Percentiles rank a stretch among this genome's conserved stretches.
These are phyloP conservation scores for Vipera ursinii DNA, from an alignment of 2,797 vertebrate species.

Conservation along the genomic window DNA sequence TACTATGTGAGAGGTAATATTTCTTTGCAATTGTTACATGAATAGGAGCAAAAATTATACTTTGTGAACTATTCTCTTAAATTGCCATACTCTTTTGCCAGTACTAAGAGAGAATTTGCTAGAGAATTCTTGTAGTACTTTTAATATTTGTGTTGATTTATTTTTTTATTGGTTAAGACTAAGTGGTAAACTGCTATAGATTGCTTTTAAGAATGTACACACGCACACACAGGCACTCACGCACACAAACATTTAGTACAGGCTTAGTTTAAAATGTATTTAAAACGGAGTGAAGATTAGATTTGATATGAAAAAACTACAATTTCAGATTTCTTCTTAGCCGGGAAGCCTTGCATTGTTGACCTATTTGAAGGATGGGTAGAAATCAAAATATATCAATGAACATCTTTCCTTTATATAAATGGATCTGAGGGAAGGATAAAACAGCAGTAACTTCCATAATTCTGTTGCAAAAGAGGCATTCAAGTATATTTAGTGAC, in stretches of 20 bases:
- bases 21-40: rapidly evolving
- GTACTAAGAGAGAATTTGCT: background rate
- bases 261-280: background rate
- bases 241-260: background rate
- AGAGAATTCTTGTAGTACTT: background rate
- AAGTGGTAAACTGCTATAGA: background rate
- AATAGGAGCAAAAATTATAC: background rate
- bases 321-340: background rate
- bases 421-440: background rate
- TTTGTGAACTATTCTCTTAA: background rate
- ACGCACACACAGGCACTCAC: no score
- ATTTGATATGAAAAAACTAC: background rate
- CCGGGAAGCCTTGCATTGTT: background rate
- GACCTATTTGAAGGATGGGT: background rate
- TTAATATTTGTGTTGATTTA: background rate
- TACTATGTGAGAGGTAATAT: conserved; percentile 92
- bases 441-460: background rate
- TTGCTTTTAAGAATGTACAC: background rate
- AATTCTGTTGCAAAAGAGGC: background rate
- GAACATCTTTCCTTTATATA: background rate
- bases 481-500: no score
- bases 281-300: background rate
- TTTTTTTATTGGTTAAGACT: background rate
- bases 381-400: background rate
- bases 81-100: conserved; percentile 1